These are phyloP conservation scores for Holothuria scabra DNA, from an alignment of 53 echinoderm and acorn worm genomes.

Conservation along the genomic window DNA sequence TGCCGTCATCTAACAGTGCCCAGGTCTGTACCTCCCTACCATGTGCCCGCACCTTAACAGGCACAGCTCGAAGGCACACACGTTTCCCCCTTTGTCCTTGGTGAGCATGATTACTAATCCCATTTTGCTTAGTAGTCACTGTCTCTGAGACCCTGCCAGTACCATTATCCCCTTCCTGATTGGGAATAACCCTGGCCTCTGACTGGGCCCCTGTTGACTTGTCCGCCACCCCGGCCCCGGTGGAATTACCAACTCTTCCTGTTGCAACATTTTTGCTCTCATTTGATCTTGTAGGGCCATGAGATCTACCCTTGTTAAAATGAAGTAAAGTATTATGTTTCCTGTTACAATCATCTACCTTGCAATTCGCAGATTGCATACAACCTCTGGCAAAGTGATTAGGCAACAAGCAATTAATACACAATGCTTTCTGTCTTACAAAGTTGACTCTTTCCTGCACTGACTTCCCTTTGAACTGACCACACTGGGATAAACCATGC, in stretches of 20 bases:
- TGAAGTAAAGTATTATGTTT: conserved; percentile 39
- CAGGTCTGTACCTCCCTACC: conserved; percentile 11
- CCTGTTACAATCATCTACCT: conserved; percentile 19
- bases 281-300: neutral
- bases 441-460: neutral
- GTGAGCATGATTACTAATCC: no score
- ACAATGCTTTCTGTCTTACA: neutral
- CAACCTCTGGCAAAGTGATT: conserved; percentile 30
- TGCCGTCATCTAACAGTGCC: conserved; percentile 40
- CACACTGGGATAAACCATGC: conserved; percentile 4
- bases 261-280: neutral
- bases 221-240: conserved; percentile 17
- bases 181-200: no score
- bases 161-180: no score
- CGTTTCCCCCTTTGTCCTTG: neutral
- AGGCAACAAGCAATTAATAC: conserved; percentile 39
- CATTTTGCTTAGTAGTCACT: no score
- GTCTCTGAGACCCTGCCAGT: no score
- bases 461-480: conserved; percentile 1
- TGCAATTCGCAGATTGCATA: neutral
- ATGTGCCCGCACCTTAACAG: conserved; percentile 15
- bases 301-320: neutral
- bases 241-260: neutral
- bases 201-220: no score
- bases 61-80: neutral